Conservation (phyloP, 2,113 vertebrate species). For the Macquaria australasica region DNA sequence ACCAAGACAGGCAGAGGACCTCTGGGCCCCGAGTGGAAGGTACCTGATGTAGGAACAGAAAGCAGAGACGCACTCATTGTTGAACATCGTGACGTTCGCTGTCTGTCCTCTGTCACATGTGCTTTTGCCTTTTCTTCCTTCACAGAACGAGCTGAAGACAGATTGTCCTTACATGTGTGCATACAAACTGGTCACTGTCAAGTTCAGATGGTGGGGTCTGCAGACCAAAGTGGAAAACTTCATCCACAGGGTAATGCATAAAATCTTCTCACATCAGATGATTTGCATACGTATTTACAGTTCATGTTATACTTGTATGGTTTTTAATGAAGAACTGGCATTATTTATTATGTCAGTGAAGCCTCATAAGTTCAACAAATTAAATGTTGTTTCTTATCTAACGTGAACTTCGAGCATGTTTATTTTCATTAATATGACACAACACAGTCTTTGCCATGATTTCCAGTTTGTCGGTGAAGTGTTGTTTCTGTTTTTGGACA, state of each 20-base stretch:
- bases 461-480: not conserved
- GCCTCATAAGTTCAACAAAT: no score
- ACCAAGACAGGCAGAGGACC: constrained; percentile 94
- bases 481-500: constrained; percentile 21
- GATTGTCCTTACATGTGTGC: constrained; percentile 96
- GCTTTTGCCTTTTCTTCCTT: not conserved
- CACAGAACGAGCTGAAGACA: constrained; percentile 90
- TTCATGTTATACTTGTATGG: not conserved
- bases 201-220: constrained; percentile 98
- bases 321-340: not conserved
- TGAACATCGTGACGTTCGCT: no score
- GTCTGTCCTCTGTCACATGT: not conserved
- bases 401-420: no score
- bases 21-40: constrained; percentile 95
- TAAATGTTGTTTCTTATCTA: no score
- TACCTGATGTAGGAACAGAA: constrained; percentile 58
- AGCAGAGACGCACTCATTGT: not conserved
- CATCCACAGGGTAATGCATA: constrained; percentile 90
- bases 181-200: constrained; percentile 98
- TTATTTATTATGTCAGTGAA: not conserved
- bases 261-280: no score
- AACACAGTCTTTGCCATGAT: not conserved
- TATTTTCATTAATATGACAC: no score
- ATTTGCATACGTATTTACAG: no score
- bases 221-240: constrained; percentile 97